Evolutionary conservation across 2,797 vertebrate species (phyloP).

Genomic region (Pagetopsis macropterus): DNA sequence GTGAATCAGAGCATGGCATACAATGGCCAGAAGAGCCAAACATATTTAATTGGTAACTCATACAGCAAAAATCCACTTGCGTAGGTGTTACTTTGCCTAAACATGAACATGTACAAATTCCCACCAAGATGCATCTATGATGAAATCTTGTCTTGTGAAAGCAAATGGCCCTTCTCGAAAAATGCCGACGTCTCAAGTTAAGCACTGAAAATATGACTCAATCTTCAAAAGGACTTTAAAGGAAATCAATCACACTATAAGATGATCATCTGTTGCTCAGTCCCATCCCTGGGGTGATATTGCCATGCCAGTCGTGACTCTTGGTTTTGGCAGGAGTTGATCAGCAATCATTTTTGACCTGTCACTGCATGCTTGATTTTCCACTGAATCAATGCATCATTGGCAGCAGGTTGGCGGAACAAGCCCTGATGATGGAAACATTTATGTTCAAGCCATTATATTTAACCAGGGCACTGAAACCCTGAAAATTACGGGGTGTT

Average conservation of each 20-base stretch:
- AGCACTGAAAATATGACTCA: slow-evolving; percentile 2
- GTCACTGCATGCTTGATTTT: slow-evolving; percentile 51
- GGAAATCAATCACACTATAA: slow-evolving; percentile 42
- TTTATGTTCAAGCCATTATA: background rate
- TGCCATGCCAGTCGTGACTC: slow-evolving; percentile 36
- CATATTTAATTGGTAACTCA: background rate
- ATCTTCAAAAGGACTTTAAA: slow-evolving; percentile 37
- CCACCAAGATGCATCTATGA: background rate
- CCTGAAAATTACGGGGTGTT: background rate
- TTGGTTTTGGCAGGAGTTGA: slow-evolving; percentile 31
- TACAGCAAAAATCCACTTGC: slow-evolving; percentile 20
- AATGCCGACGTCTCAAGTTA: slow-evolving; percentile 4
- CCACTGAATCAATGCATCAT: slow-evolving; percentile 27
- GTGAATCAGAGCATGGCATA: slow-evolving; percentile 26
- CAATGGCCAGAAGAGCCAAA: slow-evolving; percentile 20
- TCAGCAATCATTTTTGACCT: slow-evolving; percentile 35
- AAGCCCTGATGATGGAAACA: background rate
- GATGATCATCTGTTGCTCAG: slow-evolving; percentile 26
- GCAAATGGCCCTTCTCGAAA: background rate
- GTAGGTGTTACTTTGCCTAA: background rate
- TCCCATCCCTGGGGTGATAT: slow-evolving; percentile 11
- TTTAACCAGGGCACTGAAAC: slow-evolving; percentile 5
- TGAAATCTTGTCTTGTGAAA: slow-evolving; percentile 30
- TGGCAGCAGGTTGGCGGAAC: background rate
- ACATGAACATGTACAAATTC: background rate